Percentiles rank a stretch among this genome's conserved stretches.
Conservation (phyloP, 1,140 invertebrate species). For the Bradysia coprophila region DNA sequence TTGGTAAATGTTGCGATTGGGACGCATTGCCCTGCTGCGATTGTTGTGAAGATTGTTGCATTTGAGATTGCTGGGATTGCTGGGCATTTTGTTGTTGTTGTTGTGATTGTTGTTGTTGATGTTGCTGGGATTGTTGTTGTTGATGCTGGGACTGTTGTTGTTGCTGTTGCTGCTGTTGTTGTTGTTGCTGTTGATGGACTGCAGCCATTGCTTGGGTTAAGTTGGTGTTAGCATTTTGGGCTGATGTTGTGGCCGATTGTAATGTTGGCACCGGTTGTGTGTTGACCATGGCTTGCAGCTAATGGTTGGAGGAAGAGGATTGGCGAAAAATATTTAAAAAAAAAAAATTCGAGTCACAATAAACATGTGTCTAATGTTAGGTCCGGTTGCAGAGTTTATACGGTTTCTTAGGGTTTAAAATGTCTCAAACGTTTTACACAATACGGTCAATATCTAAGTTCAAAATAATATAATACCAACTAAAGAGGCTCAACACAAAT, state of each 20-base stretch:
- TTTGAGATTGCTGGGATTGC: conserved; percentile 3
- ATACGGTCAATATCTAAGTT: too few relatives aligned
- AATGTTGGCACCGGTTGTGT: conserved; percentile 19
- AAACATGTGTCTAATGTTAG: too few relatives aligned
- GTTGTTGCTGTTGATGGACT: conserved; percentile 8
- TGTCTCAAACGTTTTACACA: too few relatives aligned
- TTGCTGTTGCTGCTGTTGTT: conserved; percentile 6
- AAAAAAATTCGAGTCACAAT: too few relatives aligned
- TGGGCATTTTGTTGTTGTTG: conserved; percentile 1
- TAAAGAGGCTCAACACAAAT: too few relatives aligned
- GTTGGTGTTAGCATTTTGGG: conserved; percentile 14
- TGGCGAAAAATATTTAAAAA: too few relatives aligned
- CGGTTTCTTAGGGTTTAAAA: too few relatives aligned
- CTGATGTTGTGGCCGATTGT: conserved; percentile 14
- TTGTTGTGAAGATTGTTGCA: conserved; percentile 9
- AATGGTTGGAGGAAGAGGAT: too few relatives aligned
- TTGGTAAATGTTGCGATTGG: conserved; percentile 14
- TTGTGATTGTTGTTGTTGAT: conserved; percentile 6
- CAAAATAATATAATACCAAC: too few relatives aligned
- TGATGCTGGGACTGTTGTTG: conserved; percentile 7
- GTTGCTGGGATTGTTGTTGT: conserved; percentile 3
- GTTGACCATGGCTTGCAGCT: conserved; percentile 23
- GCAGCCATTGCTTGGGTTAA: conserved; percentile 18
- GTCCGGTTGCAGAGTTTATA: too few relatives aligned
- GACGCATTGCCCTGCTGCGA: conserved; percentile 7